These are phyloP conservation scores for Echinops telfairi DNA, from an alignment of 2,113 vertebrate genomes.

Conservation along the genomic window DNA sequence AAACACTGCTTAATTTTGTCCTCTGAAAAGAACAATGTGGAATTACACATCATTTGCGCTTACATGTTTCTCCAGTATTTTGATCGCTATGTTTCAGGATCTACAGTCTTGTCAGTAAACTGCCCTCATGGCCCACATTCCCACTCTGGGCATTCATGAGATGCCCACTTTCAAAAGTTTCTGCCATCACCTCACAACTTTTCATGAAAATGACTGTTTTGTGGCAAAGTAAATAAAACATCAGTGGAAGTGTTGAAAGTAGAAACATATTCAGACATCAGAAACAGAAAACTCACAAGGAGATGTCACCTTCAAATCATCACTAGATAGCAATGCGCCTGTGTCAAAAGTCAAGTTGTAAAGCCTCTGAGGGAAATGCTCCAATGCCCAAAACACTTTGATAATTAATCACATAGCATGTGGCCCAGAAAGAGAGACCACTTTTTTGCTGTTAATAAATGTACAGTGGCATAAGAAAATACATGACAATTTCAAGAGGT, in stretches of 20 bases:
- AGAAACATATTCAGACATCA: too few species aligned
- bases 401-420: conserved; percentile 40
- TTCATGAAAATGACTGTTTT: conserved; percentile 1
- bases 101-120: neutral
- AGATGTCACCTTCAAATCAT: neutral
- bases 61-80: neutral
- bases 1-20: neutral
- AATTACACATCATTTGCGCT: neutral
- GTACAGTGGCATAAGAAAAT: neutral
- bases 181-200: neutral
- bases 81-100: neutral
- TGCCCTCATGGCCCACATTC: neutral
- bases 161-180: neutral
- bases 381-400: neutral
- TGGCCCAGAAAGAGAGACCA: neutral
- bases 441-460: conserved; percentile 23
- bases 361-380: neutral
- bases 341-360: neutral
- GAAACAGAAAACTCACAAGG: neutral
- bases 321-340: neutral
- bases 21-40: neutral
- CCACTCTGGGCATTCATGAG: neutral
- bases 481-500: neutral
- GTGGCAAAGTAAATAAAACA: conserved; percentile 29
- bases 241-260: neutral